Base-by-base conservation (phyloP, 2,888 invertebrate species). In the Tetranychus piercei region DNA sequence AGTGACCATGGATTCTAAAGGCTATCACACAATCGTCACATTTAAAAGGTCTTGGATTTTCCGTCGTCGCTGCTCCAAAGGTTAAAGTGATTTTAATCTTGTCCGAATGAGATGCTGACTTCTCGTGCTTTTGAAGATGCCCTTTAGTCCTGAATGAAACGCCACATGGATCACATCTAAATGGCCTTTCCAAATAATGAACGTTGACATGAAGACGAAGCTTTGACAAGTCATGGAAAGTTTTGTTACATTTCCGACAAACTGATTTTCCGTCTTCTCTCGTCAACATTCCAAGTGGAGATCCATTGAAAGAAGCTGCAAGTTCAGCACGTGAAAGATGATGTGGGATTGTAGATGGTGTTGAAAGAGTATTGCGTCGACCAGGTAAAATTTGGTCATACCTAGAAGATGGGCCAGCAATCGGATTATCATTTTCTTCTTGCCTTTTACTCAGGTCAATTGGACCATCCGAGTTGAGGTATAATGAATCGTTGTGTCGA, bases 1-100 rank as follows among this genome's bases (percentile, higher is more conserved):
- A 85, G 83, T 96, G 96, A 0, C 96, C 97, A 81, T 94, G 95
- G 80, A 95, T 95, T 9, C 84, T 80, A 82, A 99, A 97, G 9
- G 94, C 95, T 79, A 94, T 91, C 81, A 91, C 92, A 82, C 97
- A 97, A 81, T 96, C 94, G 23, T 88, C 88, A 84, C 97, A 97
- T 81, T 94, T 91, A 82, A 95, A 97, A 22, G 96, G 95, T 73
- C 96, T 87, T 3, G 96, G 96, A 84, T 96, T 95, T 78, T 89
- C 89, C 18, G 90, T 89, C 9, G 81, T 81, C 85, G 74, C 92
- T 11, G 90, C 88, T 8, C 90, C 91, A 81, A 90, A 90, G 0
- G 90, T 89, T 23, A 90, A 88, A 44, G 90, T 90, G 90, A 90
- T 90, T 80, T 88, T 90, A 73, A 86, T 84, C 86, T 94, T 94